Evolutionary conservation across 2,113 vertebrate genomes (phyloP).

Genomic region (Aldabrachelys gigantea): DNA sequence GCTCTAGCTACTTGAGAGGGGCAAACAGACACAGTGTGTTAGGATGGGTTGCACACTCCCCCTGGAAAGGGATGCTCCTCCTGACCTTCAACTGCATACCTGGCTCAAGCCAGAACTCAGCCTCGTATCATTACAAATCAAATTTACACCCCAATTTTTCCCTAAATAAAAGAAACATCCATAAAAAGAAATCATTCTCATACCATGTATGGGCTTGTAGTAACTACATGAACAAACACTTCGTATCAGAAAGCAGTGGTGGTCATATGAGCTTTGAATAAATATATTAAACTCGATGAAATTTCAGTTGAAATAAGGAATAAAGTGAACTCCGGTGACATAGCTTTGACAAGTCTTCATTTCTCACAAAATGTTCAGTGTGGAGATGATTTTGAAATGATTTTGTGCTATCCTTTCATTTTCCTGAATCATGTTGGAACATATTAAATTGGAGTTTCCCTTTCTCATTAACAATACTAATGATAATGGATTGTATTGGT

Average conservation of each 20-base stretch:
- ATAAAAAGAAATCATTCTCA: not conserved
- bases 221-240: not conserved
- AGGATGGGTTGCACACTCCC: not conserved
- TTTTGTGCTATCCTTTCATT: not conserved
- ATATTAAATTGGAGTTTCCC: not conserved
- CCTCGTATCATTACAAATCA: not conserved
- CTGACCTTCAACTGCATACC: not conserved
- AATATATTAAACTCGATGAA: not conserved
- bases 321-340: not conserved
- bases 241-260: not conserved
- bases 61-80: not conserved
- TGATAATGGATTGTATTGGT: not conserved
- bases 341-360: accelerated
- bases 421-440: not conserved
- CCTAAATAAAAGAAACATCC: not conserved
- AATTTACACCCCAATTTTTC: not conserved
- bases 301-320: not conserved
- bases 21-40: not conserved
- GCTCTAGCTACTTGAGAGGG: not conserved
- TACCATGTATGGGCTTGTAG: not conserved
- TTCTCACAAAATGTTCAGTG: not conserved
- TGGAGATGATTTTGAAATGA: not conserved
- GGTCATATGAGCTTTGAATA: accelerated
- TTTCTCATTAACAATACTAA: not conserved
- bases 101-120: not conserved